Conservation (phyloP, 1,140 invertebrate species). For the Drosophila simulans region DNA sequence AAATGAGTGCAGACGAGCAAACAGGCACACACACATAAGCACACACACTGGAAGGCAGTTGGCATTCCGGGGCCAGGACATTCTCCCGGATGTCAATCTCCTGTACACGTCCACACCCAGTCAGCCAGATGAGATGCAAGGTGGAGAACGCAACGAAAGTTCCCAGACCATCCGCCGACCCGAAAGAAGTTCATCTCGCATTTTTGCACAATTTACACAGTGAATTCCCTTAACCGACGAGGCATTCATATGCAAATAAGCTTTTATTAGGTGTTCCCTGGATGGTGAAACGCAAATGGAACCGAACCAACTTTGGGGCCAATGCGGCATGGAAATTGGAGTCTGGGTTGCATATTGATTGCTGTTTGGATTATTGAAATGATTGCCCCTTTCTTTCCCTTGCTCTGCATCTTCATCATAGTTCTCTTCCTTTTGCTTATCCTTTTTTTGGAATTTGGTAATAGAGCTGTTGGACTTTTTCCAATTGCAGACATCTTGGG, state of each 20-base stretch:
- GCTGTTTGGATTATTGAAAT: constrained; percentile 37
- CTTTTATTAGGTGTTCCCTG: constrained; percentile 38
- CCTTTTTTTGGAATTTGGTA: constrained; percentile 1
- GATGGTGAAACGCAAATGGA: constrained; percentile 5
- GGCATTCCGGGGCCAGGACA: constrained; percentile 18
- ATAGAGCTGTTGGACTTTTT: background rate
- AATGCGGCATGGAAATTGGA: constrained; percentile 43
- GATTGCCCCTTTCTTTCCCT: constrained; percentile 16
- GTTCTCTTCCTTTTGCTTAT: background rate
- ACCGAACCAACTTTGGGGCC: constrained; percentile 7
- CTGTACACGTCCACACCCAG: constrained; percentile 7
- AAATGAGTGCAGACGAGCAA: constrained; percentile 34
- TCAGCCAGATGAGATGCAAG: constrained; percentile 36
- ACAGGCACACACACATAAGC: background rate
- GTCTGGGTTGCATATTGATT: constrained; percentile 45
- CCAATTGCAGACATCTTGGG: background rate
- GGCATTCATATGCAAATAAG: constrained; percentile 42
- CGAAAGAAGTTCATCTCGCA: constrained; percentile 28
- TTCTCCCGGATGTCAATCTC: constrained; percentile 45
- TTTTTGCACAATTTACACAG: constrained; percentile 74
- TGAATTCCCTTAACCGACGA: constrained; percentile 17
- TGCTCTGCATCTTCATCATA: background rate
- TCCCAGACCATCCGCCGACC: constrained; percentile 12
- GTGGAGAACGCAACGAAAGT: constrained; percentile 2
- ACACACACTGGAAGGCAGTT: background rate